Base-by-base conservation (phyloP, 2,113 vertebrate genomes). In the Ammodytes marinus region DNA sequence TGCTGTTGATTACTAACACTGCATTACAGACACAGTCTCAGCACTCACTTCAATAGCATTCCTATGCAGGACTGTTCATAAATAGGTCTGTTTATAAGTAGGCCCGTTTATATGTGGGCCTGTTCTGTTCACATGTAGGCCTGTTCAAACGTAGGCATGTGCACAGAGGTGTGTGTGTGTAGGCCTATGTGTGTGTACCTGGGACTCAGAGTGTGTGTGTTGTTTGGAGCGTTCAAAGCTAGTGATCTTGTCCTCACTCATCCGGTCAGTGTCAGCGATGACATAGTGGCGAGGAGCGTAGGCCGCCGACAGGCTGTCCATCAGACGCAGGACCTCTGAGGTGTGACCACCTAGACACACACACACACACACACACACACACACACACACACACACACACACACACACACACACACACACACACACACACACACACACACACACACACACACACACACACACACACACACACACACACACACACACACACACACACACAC, bases 231-330 rank as follows among this genome's bases (percentile, higher is more conserved):
- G 86, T 91, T 99, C 98, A 85, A 97, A 96, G 35, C 84, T 82
- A 70, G 65, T 43, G 80, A 99, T 97, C 83, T 98, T 99, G 55
- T 96, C 95, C 89, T 97, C 95, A 77, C 98, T 99, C 96, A 99
- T 98, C 47, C 79, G 71, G 91, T 99, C 98, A 0, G 96, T 96
- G 83, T 98, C 96, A 37, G 98, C 97, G 8, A 99, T 82, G 17
- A 99, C 71, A 19, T 99, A 99, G 84, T 98, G 95, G 43, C 96
- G 95, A 17, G 98, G 97, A 2, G 87, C 90, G 70, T 98, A 99
- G 0, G 93, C 94, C 3, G 68, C 80, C 4, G 96, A 97, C 66
- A 98, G 93, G 77, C 86, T 92, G 37, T 92, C 94, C 74, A 98
- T 92, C 74, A 99, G 93, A 52, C 97, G 96, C 69, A 99, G 89